Percentiles rank a stretch among this genome's conserved stretches.
Conservation (phyloP, 2,797 vertebrate species). For the Darevskia nairensis region DNA sequence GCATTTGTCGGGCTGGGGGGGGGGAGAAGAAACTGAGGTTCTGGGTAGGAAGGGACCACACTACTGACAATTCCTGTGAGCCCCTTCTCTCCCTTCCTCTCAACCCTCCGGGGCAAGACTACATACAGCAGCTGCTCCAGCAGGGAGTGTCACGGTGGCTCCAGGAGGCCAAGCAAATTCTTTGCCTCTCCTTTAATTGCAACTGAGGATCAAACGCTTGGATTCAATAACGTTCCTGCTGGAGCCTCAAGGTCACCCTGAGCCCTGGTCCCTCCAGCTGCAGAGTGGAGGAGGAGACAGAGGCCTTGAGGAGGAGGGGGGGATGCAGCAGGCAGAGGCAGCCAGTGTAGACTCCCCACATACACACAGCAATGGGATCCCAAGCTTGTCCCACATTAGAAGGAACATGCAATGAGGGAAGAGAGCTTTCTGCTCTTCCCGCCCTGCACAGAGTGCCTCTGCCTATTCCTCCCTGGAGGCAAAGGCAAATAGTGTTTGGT, state of each 20-base stretch:
- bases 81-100: too few species aligned
- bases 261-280: constrained; percentile 24
- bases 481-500: background rate
- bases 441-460: background rate
- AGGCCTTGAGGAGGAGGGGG: background rate
- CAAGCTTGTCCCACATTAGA: background rate
- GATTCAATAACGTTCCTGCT: background rate
- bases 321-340: background rate
- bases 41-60: background rate
- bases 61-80: background rate
- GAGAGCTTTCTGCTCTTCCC: background rate
- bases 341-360: background rate
- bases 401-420: background rate
- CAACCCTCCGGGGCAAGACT: background rate
- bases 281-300: background rate
- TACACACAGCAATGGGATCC: background rate
- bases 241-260: constrained; percentile 79
- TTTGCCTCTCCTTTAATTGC: constrained; percentile 40
- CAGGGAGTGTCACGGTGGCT: background rate
- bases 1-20: background rate
- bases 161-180: fast-evolving
- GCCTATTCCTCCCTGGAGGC: background rate
- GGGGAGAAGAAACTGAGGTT: background rate
- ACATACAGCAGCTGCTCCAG: background rate
- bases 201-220: constrained; percentile 26